Evolutionary conservation across 2,113 vertebrate species (phyloP).

Genomic region (Hylia prasina): DNA sequence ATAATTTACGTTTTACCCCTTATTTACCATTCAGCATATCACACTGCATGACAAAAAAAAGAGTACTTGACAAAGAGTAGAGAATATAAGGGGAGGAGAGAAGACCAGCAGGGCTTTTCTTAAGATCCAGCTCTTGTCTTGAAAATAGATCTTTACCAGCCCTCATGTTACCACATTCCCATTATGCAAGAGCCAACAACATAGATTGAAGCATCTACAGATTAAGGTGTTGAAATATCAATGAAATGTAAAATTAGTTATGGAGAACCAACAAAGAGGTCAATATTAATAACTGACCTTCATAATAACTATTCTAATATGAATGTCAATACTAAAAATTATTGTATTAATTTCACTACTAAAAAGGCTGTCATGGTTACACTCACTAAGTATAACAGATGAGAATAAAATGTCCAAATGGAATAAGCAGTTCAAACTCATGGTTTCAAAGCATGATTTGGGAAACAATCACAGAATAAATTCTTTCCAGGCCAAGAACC

Average conservation of each 20-base stretch:
- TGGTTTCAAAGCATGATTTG: background rate
- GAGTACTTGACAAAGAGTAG: background rate
- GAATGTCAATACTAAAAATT: background rate
- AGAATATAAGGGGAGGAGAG: background rate
- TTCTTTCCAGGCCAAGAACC: background rate
- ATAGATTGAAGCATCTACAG: background rate
- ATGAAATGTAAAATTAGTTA: background rate
- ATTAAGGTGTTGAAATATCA: background rate
- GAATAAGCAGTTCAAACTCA: background rate
- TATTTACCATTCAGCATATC: background rate
- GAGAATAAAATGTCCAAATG: background rate
- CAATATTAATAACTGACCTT: background rate
- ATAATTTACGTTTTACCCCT: background rate
- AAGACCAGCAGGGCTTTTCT: background rate
- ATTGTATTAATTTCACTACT: background rate
- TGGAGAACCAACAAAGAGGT: background rate
- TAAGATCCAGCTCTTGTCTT: background rate
- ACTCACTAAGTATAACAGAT: background rate
- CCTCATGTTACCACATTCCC: background rate
- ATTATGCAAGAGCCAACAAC: background rate
- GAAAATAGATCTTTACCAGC: background rate
- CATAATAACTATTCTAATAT: background rate
- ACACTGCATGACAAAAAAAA: background rate
- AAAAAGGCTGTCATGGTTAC: background rate
- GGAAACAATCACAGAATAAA: background rate